Conservation (phyloP, 2,797 vertebrate genomes). For the Balearica regulorum region DNA sequence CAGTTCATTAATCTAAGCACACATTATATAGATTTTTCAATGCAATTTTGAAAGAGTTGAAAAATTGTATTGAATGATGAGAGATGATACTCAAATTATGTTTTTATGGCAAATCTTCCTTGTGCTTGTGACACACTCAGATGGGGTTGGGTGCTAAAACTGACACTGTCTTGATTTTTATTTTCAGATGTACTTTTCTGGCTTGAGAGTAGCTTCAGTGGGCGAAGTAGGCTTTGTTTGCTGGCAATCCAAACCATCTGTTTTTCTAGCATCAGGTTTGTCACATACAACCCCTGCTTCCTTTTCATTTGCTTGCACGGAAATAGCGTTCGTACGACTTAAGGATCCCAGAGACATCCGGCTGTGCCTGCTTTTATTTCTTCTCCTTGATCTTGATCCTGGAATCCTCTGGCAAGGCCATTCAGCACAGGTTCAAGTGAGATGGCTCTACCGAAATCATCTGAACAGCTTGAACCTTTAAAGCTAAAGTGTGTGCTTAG, state of each 20-base stretch:
- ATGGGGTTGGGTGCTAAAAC: background rate
- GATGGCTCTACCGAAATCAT: background rate
- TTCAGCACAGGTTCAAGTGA: background rate
- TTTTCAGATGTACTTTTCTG: constrained; percentile 34
- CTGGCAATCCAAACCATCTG: constrained; percentile 3
- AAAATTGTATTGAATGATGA: constrained; percentile 80
- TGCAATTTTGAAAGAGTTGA: constrained; percentile 81
- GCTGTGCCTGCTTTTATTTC: background rate
- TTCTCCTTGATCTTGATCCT: background rate
- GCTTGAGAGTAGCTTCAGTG: constrained; percentile 13
- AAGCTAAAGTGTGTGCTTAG: background rate
- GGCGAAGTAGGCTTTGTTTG: background rate
- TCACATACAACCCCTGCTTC: background rate
- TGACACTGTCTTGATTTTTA: background rate
- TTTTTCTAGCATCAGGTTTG: background rate
- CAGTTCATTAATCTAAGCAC: constrained; percentile 85
- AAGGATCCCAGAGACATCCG: background rate
- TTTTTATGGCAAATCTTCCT: constrained; percentile 69
- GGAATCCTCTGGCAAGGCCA: background rate
- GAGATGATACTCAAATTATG: constrained; percentile 78
- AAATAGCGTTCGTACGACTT: background rate
- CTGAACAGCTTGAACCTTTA: background rate
- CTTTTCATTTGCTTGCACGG: background rate
- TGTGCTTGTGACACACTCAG: constrained; percentile 21
- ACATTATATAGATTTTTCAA: constrained; percentile 84